Percentiles rank a stretch among this genome's conserved stretches.
phyloP scores from a whole-genome alignment of 2,113 vertebrate species.

The Herpetotheres cachinnans region DNA sequence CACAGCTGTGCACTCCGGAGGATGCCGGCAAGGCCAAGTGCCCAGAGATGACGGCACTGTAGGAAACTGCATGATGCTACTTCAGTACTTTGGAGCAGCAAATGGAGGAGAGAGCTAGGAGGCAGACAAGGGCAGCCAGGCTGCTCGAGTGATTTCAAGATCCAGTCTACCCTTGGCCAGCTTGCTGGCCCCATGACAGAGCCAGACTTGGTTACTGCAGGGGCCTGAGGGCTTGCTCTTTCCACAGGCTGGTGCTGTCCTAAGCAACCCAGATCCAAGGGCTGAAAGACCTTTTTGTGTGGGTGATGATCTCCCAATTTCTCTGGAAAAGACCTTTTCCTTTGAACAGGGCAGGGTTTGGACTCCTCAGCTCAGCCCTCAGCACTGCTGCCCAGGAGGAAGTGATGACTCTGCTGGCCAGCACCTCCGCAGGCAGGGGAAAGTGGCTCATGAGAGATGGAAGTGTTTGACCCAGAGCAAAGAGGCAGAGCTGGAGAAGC shows the following conservation, averaged over 20 bases:
- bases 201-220: not conserved
- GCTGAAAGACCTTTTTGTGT: not conserved
- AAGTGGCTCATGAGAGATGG: not conserved
- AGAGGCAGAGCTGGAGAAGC: not conserved
- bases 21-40: not conserved
- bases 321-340: not conserved
- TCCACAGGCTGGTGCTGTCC: not conserved
- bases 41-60: not conserved
- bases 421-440: not conserved
- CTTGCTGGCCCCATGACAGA: accelerated
- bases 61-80: not conserved
- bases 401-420: not conserved
- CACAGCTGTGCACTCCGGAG: not conserved
- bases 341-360: not conserved
- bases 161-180: not conserved
- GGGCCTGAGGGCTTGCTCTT: not conserved
- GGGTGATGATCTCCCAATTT: not conserved
- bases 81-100: not conserved
- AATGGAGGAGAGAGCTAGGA: not conserved
- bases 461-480: not conserved
- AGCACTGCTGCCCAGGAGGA: not conserved
- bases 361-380: not conserved
- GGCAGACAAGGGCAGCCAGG: not conserved
- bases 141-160: not conserved
- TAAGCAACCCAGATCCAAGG: not conserved